Evolutionary conservation across 2,797 vertebrate species (phyloP).

Genomic region (Todus mexicanus): DNA sequence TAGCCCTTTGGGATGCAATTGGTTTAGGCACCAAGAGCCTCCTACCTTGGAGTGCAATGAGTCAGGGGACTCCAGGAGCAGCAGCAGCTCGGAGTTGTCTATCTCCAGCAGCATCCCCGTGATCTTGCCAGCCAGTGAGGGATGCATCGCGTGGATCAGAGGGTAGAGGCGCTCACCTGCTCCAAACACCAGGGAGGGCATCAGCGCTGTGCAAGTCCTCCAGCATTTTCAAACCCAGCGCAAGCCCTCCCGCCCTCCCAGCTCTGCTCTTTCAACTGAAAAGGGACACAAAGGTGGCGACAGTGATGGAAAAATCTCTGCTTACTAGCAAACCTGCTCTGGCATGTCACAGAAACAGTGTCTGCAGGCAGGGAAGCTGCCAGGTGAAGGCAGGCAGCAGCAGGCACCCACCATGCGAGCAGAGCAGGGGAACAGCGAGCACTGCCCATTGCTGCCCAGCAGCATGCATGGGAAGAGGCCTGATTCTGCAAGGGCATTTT

Average conservation of each 20-base stretch:
- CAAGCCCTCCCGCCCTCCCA: background rate
- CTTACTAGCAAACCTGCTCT: background rate
- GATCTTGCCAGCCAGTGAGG: slow-evolving; percentile 89
- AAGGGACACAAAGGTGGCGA: background rate
- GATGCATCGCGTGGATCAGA: slow-evolving; percentile 82
- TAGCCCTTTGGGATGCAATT: background rate
- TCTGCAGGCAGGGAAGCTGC: background rate
- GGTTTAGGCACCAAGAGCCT: background rate
- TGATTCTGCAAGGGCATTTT: background rate
- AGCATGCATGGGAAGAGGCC: accelerated
- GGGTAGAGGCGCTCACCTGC: slow-evolving; percentile 88
- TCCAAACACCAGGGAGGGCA: background rate
- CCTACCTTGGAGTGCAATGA: slow-evolving; percentile 88
- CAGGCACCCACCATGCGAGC: background rate
- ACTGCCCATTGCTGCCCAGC: background rate
- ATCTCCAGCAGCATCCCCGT: slow-evolving; percentile 98
- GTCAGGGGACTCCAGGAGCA: slow-evolving; percentile 91
- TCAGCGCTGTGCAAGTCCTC: background rate
- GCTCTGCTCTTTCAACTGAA: background rate
- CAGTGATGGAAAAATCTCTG: background rate
- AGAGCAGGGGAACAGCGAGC: background rate
- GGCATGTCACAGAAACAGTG: accelerated
- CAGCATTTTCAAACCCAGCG: background rate
- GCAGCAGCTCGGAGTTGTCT: slow-evolving; percentile 93
- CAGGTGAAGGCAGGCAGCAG: background rate